Evolutionary conservation across 2,113 vertebrate species (phyloP), one percentile per base, ranked within the genome.

Genomic region (Hiodon tergisus): DNA sequence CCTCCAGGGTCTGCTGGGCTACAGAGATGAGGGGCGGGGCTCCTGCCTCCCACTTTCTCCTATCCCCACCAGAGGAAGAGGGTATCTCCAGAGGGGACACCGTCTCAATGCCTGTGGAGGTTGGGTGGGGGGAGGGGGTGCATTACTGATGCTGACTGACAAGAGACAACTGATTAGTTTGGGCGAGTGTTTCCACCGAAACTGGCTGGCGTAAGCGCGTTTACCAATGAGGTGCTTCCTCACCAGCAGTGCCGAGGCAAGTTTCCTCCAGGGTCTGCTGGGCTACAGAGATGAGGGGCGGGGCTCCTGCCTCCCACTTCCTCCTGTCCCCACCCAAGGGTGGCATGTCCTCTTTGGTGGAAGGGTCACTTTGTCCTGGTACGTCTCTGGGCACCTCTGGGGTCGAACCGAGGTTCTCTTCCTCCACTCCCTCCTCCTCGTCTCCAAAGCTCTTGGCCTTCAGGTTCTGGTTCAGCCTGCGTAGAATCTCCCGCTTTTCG

Each of bases 401-500:
- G 5, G 63, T 57, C 2, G 76, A 78, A 1, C 52, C 80, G 74
- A 86, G 11, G 10, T 67, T 52, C 61, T 65, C 72, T 66, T 54
- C 78, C 50, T 60, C 84, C 55, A 81, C 83, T 31, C 47, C 16
- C 77, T 86, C 86, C 67, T 79, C 88, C 83, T 83, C 88, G 71
- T 78, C 65, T 52, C 69, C 51, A 9, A 58, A 11, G 82, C 88
- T 89, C 79, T 94, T 92, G 76, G 87, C 82, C 89, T 94, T 96
- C 72, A 96, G 84, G 86, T 95, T 97, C 85, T 98, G 88, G 86
- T 98, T 99, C 55, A 98, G 88, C 80, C 96, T 89, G 72, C 85
- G 91, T 5, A 99, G 86, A 86, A 99, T 99, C 84, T 97, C 92
- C 83, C 92, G 91, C 74, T 98, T 98, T 77, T 93, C 90, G 85